phyloP scores from a whole-genome alignment of 2,888 invertebrate species.

The Drosophila sordidula region DNA sequence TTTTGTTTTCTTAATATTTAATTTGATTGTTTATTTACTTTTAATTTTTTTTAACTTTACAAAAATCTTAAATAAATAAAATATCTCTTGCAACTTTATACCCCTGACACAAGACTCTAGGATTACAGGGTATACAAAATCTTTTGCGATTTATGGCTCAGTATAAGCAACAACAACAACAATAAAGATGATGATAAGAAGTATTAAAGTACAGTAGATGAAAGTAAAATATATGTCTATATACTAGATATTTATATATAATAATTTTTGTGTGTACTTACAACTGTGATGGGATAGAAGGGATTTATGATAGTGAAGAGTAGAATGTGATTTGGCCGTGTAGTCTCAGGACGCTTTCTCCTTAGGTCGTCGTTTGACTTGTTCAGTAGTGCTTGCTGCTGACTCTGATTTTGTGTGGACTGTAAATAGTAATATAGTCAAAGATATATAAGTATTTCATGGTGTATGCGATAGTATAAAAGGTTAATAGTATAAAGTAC shows the following conservation, averaged over 20 bases:
- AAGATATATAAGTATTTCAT: constrained; percentile 39
- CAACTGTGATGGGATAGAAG: constrained; percentile 99
- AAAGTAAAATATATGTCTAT: constrained; percentile 10
- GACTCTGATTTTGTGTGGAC: constrained; percentile 83
- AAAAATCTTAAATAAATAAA: no score
- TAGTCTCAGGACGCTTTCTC: constrained; percentile 92
- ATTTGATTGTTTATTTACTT: no score
- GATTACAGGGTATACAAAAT: constrained; percentile 31
- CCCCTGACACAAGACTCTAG: background rate
- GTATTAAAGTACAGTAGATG: constrained; percentile 9
- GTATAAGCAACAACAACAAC: constrained; percentile 22
- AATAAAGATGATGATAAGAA: constrained; percentile 14
- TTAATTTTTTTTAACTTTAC: no score
- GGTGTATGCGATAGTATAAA: constrained; percentile 5
- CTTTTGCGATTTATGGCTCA: constrained; percentile 26
- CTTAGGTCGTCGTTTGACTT: constrained; percentile 88
- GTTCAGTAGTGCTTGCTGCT: constrained; percentile 84
- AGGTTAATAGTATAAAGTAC: background rate
- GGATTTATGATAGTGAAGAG: constrained; percentile 99
- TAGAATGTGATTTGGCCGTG: constrained; percentile 97
- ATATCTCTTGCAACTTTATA: no score
- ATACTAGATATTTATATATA: constrained; percentile 7
- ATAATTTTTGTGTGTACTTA: constrained; percentile 87
- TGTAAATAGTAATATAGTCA: constrained; percentile 70
- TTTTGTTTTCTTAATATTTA: no score